Evolutionary conservation across 1,140 invertebrate genomes (phyloP), one percentile per base, ranked within the genome.

Genomic region (Polyergus mexicanus): DNA sequence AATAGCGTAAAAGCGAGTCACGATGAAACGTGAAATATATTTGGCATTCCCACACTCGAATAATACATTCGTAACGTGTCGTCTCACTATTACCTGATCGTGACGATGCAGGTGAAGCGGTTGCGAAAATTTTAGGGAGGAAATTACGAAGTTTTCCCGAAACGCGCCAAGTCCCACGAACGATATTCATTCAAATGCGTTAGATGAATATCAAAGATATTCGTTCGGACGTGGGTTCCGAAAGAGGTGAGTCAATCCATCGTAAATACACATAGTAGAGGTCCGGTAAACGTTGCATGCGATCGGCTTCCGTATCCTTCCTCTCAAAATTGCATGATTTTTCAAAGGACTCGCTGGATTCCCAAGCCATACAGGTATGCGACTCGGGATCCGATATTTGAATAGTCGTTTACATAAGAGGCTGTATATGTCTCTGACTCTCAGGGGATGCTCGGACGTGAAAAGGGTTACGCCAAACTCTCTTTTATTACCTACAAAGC

Each of bases 381-480:
- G 75, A 10, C 41, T 28, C 41, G 35, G 80, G 69, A 56, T 51
- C 56, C 35, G 83, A 90, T 92, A 91, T 91, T 92, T 91, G 86
- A 88, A 91, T 87, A 85, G 85, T 54, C 85, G 89, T 92, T 92
- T 92, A 91, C 91, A 92, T 92, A 92, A 91, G 92, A 90, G 77
- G 84, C 66, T 72, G 63, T 56, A 38, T 25, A 32, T 54, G 54
- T 72, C 72, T 65, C 84, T 51, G 44, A 68, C 38, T 77, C 38
- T 77, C 58, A 25, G 25, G 71, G 51, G 58, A 87, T 10, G 60
- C 65, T 22, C 28, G 8, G 28, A 65, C 84, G 81, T 92, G 86
- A 47, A 90, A 92, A 91, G 91, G 88, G 91, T 91, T 91, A 62
- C 90, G 86, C 16, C 62, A 47, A 63, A 84, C 84, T 84, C 47